Base-by-base conservation (phyloP, 2,797 vertebrate species). In the Sebastes taczanowskii region DNA sequence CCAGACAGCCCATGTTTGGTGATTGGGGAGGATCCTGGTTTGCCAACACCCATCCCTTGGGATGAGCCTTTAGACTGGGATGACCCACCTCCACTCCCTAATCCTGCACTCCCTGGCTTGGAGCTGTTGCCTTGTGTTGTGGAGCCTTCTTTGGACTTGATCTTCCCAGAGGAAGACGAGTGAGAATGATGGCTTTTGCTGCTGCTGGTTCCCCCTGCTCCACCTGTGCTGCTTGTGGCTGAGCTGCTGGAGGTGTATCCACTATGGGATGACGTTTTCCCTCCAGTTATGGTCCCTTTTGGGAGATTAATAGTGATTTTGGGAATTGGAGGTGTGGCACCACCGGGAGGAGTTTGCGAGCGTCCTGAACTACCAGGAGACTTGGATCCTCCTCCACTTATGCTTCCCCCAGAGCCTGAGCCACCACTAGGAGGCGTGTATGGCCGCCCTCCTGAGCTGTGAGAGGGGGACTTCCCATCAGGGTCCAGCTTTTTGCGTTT, bases 251-350 rank as follows among this genome's bases (percentile, higher is more conserved):
- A 96, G 0, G 97, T 97, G 89, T 99, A 99, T 72, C 98, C 98
- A 83, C 97, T 96, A 2, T 99, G 98, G 1, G 98, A 99, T 1
- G 97, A 97, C 0, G 97, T 97, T 91, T 99, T 99, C 20, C 98
- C 98, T 23, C 97, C 97, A 82, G 97, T 97, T 92, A 99, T 96
- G 0, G 97, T 98, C 67, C 98, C 97, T 91, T 98, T 99, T 20
- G 97, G 97, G 72, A 99, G 99, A 92, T 99, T 98, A 91, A 99
- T 99, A 23, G 98, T 99, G 74, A 99, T 99, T 96, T 99, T 99
- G 74, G 97, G 99, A 83, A 99, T 99, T 63, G 98, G 98, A 76
- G 98, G 98, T 42, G 98, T 99, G 56, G 98, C 97, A 38, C 98
- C 97, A 67, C 98, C 98, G 0, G 98, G 98, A 61, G 99, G 98